phyloP scores from a whole-genome alignment of 2,888 invertebrate species.

The Melitaea athalia region DNA sequence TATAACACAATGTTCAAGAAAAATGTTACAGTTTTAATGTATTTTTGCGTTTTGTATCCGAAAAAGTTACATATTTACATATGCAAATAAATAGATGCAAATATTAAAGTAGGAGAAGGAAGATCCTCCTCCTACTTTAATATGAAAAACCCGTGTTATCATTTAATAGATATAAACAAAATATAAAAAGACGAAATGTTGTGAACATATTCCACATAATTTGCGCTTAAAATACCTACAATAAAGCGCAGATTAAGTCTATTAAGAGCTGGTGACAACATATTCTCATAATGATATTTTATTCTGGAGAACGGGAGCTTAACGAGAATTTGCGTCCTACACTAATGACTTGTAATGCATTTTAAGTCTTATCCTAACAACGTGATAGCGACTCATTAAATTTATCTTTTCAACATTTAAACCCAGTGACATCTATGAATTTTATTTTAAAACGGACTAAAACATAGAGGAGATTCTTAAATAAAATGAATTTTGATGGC shows the following conservation, averaged over 20 bases:
- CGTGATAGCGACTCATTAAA: conserved; percentile 11
- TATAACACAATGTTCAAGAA: conserved; percentile 22
- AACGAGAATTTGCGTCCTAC: conserved; percentile 30
- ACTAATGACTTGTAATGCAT: conserved; percentile 32
- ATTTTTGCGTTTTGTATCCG: neutral
- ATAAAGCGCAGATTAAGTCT: conserved; percentile 14
- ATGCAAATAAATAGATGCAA: neutral
- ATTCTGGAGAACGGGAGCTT: conserved; percentile 30
- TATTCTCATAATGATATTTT: conserved; percentile 35
- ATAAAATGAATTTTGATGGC: no score
- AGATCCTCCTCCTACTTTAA: no score
- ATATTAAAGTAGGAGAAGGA: no score
- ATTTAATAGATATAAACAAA: neutral
- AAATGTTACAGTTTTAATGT: neutral
- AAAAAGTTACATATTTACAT: neutral
- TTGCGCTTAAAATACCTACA: neutral
- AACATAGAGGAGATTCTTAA: neutral
- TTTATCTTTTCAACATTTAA: conserved; percentile 7
- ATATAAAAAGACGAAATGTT: neutral
- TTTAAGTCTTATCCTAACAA: conserved; percentile 23
- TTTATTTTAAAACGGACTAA: neutral
- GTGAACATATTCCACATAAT: neutral
- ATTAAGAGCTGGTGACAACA: conserved; percentile 32
- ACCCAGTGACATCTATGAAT: neutral
- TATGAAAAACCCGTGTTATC: no score